Base-by-base conservation (phyloP, 1,140 invertebrate genomes). In the Bombyx mori region DNA sequence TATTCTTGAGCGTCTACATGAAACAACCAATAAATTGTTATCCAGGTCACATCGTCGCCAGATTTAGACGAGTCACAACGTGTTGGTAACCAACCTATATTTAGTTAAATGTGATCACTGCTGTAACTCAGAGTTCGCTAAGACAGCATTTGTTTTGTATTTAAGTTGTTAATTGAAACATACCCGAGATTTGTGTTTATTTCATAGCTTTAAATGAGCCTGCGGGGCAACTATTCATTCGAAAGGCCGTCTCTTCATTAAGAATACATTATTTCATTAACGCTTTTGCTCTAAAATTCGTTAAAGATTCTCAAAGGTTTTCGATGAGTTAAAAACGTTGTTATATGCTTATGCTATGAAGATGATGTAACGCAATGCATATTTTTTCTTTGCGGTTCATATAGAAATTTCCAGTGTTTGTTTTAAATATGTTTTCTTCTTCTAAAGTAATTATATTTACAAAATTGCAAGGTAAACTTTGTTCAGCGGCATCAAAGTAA, bases 221-320 rank as follows among this genome's bases (percentile, higher is more conserved):
- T 57, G 54, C 55, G 52, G 55, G 58, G 46, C 48, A 54, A 61
- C 62, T 48, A 49, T 64, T 58, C 52, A 44, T 47, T 52, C 43
- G 8, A 54, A 56, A 46, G 47, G 59, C 10, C 56, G 57, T 44
- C 44, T 62, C 58, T 66, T 69, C 65, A 69, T 70, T 73, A 73
- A 67, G 55, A 62, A 67, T 63, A 63, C 63, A 67, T 69, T 61
- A 52, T 12, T 63, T 65, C 60, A 67, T 67, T 67, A 63, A 61
- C 61, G 60, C 63, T 70, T 65, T 67, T 63, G 61, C 49, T 52
- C 49, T 61, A 60, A 52, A 57, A 52, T 63, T 50, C 53, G 46
- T 57, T 56, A 18, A 18, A 18, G 12, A 1, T 18, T 18, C 1
- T 18, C 12, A 18, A 18, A 18, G 12, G 12, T 18, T 18, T 18